phyloP scores from a whole-genome alignment of 2,797 vertebrate genomes.

The Darevskia nairensis region DNA sequence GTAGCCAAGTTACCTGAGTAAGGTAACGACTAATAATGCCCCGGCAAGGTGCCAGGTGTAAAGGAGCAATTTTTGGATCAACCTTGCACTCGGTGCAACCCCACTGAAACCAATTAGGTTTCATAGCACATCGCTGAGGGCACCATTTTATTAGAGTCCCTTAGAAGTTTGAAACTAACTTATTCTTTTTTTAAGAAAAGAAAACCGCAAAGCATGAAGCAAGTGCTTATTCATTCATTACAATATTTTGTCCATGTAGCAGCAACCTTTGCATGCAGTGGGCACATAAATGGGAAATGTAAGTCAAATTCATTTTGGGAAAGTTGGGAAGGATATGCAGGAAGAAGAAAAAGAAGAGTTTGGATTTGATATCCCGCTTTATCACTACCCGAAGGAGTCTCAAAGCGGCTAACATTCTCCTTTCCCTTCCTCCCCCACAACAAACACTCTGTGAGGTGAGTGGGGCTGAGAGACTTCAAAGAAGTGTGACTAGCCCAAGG shows the following conservation, averaged over 20 bases:
- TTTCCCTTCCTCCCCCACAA: too few relatives aligned
- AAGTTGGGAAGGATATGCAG: not conserved
- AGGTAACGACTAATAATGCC: slow-evolving; percentile 7
- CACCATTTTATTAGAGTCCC: not conserved
- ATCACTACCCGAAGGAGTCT: too few relatives aligned
- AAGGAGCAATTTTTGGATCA: slow-evolving; percentile 15
- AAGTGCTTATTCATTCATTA: not conserved
- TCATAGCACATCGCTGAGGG: slow-evolving; percentile 1
- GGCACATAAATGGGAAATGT: not conserved
- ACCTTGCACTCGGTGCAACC: not conserved
- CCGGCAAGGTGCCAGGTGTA: not conserved
- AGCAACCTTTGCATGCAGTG: not conserved
- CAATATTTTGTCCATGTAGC: not conserved
- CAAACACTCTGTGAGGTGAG: too few relatives aligned
- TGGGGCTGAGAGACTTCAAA: too few relatives aligned
- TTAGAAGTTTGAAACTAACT: slow-evolving; percentile 10
- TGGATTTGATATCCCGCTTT: too few relatives aligned
- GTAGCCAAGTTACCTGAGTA: not conserved
- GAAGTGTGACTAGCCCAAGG: too few relatives aligned
- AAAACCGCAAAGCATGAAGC: not conserved
- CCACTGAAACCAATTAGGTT: slow-evolving; percentile 2
- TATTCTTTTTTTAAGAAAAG: not conserved
- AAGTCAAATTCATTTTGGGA: not conserved
- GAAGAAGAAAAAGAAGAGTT: too few relatives aligned
- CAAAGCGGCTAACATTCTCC: too few relatives aligned